Evolutionary conservation across 2,888 invertebrate species (phyloP).

Genomic region (Trissolcus brochymenae): DNA sequence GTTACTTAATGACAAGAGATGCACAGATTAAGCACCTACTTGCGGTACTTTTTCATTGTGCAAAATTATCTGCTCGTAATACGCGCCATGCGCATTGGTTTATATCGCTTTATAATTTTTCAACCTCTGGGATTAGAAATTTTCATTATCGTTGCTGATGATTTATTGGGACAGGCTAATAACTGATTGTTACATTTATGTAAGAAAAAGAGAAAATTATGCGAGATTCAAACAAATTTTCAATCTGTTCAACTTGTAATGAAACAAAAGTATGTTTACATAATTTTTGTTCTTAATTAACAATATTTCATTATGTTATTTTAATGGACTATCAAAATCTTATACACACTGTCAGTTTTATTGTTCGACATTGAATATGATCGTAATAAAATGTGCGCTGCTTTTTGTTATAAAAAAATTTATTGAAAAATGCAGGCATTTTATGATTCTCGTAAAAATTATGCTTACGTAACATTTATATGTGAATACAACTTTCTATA

Average conservation of each 20-base stretch:
- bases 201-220: too few relatives aligned
- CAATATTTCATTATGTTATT: background rate
- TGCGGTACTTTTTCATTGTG: constrained; percentile 54
- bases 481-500: constrained; percentile 1
- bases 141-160: too few relatives aligned
- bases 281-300: too few relatives aligned
- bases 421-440: background rate
- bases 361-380: too few relatives aligned
- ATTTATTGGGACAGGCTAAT: too few relatives aligned
- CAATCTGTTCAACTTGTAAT: too few relatives aligned
- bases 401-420: background rate
- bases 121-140: too few relatives aligned
- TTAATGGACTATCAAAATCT: background rate
- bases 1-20: constrained; percentile 58
- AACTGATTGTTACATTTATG: too few relatives aligned
- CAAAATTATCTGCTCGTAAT: constrained; percentile 50
- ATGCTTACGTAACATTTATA: background rate
- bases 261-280: too few relatives aligned
- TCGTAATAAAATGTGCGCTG: too few relatives aligned
- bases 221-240: too few relatives aligned
- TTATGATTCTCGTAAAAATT: background rate
- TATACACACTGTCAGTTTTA: too few relatives aligned
- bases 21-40: constrained; percentile 53
- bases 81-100: constrained; percentile 21
- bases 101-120: constrained; percentile 11